Conservation (phyloP, 2,113 vertebrate genomes). For the Acinonyx jubatus region DNA sequence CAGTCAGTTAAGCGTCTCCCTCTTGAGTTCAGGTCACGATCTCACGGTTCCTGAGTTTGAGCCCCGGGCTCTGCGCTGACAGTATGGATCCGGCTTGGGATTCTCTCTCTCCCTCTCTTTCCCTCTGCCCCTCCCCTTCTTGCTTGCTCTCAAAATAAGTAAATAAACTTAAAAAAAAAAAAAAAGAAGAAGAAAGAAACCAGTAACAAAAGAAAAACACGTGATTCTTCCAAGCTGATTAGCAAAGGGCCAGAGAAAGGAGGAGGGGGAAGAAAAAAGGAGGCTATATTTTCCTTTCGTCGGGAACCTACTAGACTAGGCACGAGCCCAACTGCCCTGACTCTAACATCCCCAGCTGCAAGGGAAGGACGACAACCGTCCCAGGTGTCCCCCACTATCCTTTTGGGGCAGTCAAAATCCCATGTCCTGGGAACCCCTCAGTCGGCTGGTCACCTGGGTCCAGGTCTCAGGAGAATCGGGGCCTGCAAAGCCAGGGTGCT, state of each 20-base stretch:
- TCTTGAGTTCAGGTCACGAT: no score
- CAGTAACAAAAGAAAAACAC: neutral
- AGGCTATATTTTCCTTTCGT: neutral
- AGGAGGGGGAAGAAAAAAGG: rapidly evolving
- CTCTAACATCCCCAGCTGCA: neutral
- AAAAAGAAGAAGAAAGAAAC: neutral
- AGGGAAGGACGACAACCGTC: neutral
- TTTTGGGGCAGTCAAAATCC: neutral
- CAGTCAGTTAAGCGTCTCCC: no score
- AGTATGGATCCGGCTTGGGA: no score
- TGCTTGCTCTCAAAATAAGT: no score
- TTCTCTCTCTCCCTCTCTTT: no score
- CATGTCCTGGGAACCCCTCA: neutral
- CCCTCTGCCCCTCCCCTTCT: no score
- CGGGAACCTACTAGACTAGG: neutral
- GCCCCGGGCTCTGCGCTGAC: no score
- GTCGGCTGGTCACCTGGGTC: neutral
- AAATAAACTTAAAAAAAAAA: no score
- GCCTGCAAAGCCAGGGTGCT: neutral
- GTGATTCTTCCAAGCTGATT: neutral
- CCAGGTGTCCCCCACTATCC: neutral
- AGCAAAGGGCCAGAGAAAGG: neutral
- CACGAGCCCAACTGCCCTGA: neutral
- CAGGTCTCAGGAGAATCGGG: no score
- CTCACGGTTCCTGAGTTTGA: no score